These are phyloP conservation scores for Styela clava DNA, from an alignment of 23 tunicate genomes.

Conservation along the genomic window DNA sequence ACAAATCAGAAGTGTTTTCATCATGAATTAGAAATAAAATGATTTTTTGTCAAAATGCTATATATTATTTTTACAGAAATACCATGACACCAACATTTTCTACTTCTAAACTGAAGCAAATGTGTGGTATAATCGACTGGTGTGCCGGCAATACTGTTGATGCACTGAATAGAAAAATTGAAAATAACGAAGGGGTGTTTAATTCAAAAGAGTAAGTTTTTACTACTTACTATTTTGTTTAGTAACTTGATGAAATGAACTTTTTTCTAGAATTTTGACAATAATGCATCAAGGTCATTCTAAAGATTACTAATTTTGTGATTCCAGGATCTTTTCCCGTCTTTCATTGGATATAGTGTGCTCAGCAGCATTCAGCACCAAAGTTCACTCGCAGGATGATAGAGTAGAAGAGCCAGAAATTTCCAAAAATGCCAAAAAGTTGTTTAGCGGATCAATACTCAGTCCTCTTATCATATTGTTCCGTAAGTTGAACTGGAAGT, in stretches of 20 bases:
- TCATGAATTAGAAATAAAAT: too few species aligned
- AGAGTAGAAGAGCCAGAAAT: conserved; percentile 16
- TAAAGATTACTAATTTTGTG: too few species aligned
- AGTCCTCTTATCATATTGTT: neutral
- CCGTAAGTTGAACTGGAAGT: neutral
- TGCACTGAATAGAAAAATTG: conserved; percentile 4
- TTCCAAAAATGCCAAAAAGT: conserved; percentile 12
- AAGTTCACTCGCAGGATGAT: conserved; percentile 47
- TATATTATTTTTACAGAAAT: conserved; percentile 5
- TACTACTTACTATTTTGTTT: too few species aligned
- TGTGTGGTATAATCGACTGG: conserved; percentile 54
- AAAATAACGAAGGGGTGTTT: conserved; percentile 47
- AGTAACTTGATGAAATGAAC: too few species aligned
- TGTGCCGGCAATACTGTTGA: conserved; percentile 40
- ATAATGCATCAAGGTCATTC: too few species aligned
- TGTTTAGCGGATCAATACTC: conserved; percentile 11
- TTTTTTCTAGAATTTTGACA: too few species aligned
- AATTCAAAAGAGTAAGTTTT: conserved; percentile 63
- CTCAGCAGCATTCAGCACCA: conserved; percentile 80
- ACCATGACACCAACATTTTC: conserved; percentile 68
- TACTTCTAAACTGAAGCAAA: conserved; percentile 61
- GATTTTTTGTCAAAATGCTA: too few species aligned
- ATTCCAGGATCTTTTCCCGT: conserved; percentile 39
- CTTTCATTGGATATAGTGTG: conserved; percentile 69
- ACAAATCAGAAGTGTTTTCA: too few species aligned